Percentiles rank a stretch among this genome's conserved stretches.
Conservation (phyloP, 2,888 invertebrate genomes). For the Erebia ligea region DNA sequence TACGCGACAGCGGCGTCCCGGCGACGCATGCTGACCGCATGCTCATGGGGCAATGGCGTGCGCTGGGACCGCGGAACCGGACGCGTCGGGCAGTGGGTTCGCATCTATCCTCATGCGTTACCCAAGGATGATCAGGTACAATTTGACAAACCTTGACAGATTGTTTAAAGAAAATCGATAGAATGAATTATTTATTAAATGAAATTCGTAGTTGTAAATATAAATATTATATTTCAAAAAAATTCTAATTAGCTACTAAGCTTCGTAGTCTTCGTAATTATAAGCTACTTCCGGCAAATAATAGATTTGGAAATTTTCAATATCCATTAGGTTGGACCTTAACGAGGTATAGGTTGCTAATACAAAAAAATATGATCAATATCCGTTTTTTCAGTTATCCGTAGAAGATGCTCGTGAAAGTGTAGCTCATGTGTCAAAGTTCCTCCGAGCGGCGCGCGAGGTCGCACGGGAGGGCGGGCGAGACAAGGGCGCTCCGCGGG, state of each 20-base stretch:
- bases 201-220: no score
- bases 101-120: constrained; percentile 86
- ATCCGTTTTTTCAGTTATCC: constrained; percentile 51
- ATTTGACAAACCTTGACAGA: background rate
- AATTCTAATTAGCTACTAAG: no score
- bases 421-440: constrained; percentile 71
- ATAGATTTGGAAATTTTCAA: background rate
- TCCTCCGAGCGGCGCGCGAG: constrained; percentile 70
- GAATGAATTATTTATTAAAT: no score
- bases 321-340: no score
- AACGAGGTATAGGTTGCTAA: no score
- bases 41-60: constrained; percentile 88
- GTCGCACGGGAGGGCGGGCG: constrained; percentile 65
- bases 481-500: constrained; percentile 65
- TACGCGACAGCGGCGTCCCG: constrained; percentile 72
- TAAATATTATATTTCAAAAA: no score
- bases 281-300: no score
- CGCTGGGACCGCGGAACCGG: constrained; percentile 86
- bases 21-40: constrained; percentile 64
- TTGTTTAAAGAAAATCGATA: no score
- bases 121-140: constrained; percentile 65
- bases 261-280: no score
- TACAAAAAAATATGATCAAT: background rate
- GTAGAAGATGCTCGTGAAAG: constrained; percentile 75
- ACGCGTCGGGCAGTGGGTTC: constrained; percentile 89